Evolutionary conservation across 2,888 invertebrate species (phyloP).

Genomic region (Plebejus melissa): DNA sequence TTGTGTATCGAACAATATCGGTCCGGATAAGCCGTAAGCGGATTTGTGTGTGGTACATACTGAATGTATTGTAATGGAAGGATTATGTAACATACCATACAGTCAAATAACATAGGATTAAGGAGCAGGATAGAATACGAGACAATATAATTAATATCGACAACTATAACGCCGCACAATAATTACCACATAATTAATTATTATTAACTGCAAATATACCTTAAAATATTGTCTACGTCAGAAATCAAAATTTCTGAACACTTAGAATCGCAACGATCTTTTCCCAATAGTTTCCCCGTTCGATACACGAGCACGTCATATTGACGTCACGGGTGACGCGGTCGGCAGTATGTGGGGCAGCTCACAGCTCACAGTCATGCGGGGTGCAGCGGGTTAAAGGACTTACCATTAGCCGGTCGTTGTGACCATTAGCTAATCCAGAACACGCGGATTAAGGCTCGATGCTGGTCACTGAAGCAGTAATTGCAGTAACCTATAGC

Average conservation of each 20-base stretch:
- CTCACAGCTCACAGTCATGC: not conserved
- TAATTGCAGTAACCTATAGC: not conserved
- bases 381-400: not conserved
- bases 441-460: not conserved
- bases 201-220: no score
- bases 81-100: not conserved
- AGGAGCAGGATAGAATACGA: not conserved
- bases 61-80: not conserved
- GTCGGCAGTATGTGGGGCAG: constrained; percentile 1
- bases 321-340: not conserved
- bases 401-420: constrained; percentile 15
- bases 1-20: not conserved
- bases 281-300: not conserved
- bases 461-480: not conserved
- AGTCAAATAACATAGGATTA: not conserved
- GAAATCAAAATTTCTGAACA: no score
- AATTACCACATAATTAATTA: no score
- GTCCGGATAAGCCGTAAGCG: not conserved
- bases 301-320: not conserved
- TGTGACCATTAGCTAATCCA: not conserved
- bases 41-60: not conserved
- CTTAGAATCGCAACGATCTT: not conserved
- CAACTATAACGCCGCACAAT: no score
- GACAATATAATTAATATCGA: no score
- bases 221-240: no score